These are phyloP conservation scores for Manduca sexta DNA, from an alignment of 1,140 invertebrate genomes.

Conservation along the genomic window DNA sequence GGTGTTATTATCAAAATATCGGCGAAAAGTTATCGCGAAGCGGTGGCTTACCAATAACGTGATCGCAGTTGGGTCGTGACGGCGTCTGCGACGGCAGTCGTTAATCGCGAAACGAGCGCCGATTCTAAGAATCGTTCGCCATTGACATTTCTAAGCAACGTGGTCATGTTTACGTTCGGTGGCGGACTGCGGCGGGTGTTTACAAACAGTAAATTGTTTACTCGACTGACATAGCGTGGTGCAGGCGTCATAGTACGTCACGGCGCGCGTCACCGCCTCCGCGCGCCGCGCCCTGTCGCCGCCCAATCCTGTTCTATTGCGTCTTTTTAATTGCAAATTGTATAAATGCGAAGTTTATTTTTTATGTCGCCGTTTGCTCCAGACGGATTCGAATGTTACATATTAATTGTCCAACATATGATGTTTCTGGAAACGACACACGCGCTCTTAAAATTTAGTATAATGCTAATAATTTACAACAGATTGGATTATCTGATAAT, in stretches of 20 bases:
- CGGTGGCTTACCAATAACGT: neutral
- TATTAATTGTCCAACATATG: no score
- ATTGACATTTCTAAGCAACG: slow-evolving; percentile 49
- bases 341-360: slow-evolving; percentile 19
- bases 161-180: slow-evolving; percentile 49
- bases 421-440: no score
- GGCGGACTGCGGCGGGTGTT: slow-evolving; percentile 39
- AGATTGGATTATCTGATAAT: no score
- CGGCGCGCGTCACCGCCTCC: slow-evolving; percentile 31
- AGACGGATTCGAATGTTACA: neutral
- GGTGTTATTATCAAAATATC: no score
- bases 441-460: no score
- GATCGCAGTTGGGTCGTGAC: neutral
- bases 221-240: slow-evolving; percentile 33
- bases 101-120: slow-evolving; percentile 13
- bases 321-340: slow-evolving; percentile 29
- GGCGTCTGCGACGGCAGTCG: slow-evolving; percentile 2
- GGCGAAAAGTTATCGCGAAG: neutral
- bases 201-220: slow-evolving; percentile 65
- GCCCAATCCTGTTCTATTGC: slow-evolving; percentile 52
- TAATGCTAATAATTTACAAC: no score
- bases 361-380: slow-evolving; percentile 4
- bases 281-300: slow-evolving; percentile 14
- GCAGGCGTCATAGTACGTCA: slow-evolving; percentile 47
- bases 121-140: slow-evolving; percentile 25